A percentile compares a stretch with the other conserved stretches of the same genome.
Evolutionary conservation across 1,140 invertebrate species (phyloP).

Genomic region (Pararge aegeria): DNA sequence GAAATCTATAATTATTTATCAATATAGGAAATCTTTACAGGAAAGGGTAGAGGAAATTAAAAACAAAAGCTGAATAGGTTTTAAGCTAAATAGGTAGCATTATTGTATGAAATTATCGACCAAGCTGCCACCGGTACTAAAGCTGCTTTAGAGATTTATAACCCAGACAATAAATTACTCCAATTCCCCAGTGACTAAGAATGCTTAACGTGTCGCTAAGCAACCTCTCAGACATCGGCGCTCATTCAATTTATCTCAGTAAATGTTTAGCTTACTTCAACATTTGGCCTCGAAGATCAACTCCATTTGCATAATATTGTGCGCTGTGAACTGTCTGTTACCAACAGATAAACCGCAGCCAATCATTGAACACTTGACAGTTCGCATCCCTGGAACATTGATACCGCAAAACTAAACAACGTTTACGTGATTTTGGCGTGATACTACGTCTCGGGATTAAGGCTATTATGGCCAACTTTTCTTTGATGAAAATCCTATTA

Average conservation of each 20-base stretch:
- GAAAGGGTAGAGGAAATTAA: too few relatives aligned
- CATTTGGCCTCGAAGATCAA: background rate
- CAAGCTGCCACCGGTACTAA: too few relatives aligned
- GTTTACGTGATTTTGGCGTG: background rate
- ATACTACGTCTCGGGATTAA: too few relatives aligned
- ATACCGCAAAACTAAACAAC: background rate
- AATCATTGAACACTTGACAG: constrained; percentile 1
- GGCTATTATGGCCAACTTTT: too few relatives aligned
- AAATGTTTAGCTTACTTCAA: background rate
- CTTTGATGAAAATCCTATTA: too few relatives aligned
- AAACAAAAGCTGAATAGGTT: too few relatives aligned
- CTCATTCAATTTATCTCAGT: background rate
- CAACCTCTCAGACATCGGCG: background rate
- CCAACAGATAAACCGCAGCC: constrained; percentile 3
- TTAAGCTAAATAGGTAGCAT: too few relatives aligned
- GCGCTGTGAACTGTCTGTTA: background rate
- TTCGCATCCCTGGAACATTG: background rate
- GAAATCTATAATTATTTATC: too few relatives aligned
- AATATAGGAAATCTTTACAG: too few relatives aligned
- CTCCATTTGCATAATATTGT: constrained; percentile 8
- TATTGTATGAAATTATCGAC: too few relatives aligned
- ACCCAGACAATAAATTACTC: background rate
- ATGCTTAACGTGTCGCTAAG: background rate
- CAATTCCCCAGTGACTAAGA: background rate
- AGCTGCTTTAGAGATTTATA: background rate